Evolutionary conservation across 1,140 invertebrate species (phyloP), one percentile per base, ranked within the genome.

Genomic region (Bombus confusus): DNA sequence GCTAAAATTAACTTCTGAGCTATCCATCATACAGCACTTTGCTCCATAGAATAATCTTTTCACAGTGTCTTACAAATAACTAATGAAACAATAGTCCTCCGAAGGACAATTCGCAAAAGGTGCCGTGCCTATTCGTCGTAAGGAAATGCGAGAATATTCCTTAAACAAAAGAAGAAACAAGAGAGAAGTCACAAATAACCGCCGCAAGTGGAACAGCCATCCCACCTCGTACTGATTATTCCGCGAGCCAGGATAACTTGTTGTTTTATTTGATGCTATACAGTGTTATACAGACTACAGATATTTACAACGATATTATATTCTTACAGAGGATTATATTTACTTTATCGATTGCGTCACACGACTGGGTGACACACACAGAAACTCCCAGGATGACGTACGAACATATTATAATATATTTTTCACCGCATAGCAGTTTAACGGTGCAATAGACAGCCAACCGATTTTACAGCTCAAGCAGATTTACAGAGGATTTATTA

Each of bases 271-370:
- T 95, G 89, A 95, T 95, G 95, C 95, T 95, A 95, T 95, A 95
- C 94, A 95, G 95, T 95, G 95, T 95, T 95, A 95, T 94, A 95
- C 94, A 95, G 94, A 95, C 95, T 95, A 95, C 94, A 95, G 95
- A 95, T 95, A 95, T 95, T 95, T 95, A 95, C 94, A 94, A 95
- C 94, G 95, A 95, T 95, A 95, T 95, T 95, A 95, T 95, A 95
- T 95, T 95, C 94, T 94, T 95, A 95, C 94, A 95, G 95, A 95
- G 95, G 92, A 94, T 95, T 95, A 94, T 95, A 95, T 95, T 95
- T 95, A 95, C 94, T 95, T 95, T 95, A 94, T 95, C 93, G 95
- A 85, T 80, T 80, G 47, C 83, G 83, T 80, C 83, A 85, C 76
- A 72, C 77, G 83, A 80, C 83, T 85, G 83, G 83, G 83, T 80